These are phyloP conservation scores for Heliocidaris tuberculata DNA, from an alignment of 35 echinoderm and acorn worm genomes.

Conservation along the genomic window DNA sequence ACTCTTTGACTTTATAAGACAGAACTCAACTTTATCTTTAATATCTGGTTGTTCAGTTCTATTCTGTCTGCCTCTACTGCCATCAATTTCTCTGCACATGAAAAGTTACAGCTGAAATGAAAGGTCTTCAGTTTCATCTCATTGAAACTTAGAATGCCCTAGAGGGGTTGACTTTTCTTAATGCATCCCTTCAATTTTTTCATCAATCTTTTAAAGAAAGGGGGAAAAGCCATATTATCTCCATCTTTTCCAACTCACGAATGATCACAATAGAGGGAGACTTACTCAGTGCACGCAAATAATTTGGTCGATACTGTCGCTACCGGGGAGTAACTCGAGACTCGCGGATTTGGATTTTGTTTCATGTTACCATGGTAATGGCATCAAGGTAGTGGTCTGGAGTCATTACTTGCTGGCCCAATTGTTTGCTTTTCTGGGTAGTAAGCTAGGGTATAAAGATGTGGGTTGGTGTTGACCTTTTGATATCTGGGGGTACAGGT, in stretches of 20 bases:
- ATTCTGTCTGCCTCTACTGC: background rate
- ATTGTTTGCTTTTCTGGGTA: constrained; percentile 4
- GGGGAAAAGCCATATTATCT: background rate
- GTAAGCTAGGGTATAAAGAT: constrained; percentile 11
- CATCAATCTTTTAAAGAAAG: background rate
- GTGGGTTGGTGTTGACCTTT: constrained; percentile 15
- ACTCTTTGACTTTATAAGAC: too few species aligned
- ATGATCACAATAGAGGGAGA: background rate
- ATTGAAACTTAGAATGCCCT: background rate
- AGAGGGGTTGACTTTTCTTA: background rate
- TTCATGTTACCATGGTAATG: background rate
- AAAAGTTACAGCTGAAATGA: background rate
- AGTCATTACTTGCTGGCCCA: background rate
- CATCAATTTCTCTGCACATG: background rate
- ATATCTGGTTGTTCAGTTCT: background rate
- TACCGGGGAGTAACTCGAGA: background rate
- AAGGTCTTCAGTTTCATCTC: background rate
- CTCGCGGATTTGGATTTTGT: background rate
- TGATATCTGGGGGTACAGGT: background rate
- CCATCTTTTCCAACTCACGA: background rate
- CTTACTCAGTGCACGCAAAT: background rate
- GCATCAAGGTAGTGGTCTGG: background rate
- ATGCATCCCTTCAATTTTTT: background rate
- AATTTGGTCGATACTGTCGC: background rate
- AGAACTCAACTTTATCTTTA: too few species aligned